Base-by-base conservation (phyloP, 2,888 invertebrate genomes). In the Chaetoderma sp. region DNA sequence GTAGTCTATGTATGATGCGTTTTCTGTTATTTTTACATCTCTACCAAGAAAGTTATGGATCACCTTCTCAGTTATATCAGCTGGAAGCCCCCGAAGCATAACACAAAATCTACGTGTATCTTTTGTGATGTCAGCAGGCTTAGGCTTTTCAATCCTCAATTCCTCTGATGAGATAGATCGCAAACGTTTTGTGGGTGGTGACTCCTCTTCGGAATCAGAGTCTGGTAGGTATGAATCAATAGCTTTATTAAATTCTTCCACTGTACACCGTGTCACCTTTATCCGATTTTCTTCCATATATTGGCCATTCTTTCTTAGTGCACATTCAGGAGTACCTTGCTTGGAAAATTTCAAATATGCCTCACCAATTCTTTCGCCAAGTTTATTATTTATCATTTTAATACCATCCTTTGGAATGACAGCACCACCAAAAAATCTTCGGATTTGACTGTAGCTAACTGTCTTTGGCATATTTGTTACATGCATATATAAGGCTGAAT, bases 31-130 rank as follows among this genome's bases (percentile, higher is more conserved):
- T 89, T 93, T 92, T 78, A 97, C 91, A 79, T 95, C 96, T 78
- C 91, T 91, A n/a, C n/a, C n/a, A 90, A 98, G 98, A 90, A 93
- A 98, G 87, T 93, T 93, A 72, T 95, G 92, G 88, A 99, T 95
- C 88, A 98, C 98, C 2, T 74, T 71, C 32, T 65, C 66, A 6
- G 69, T 75, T 13, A 75, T 72, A 58, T 73, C 72, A 44, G 65
- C 67, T n/a, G 52, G 28, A 52, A 52, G 32, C 16, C 32, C 52
- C 13, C 52, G 52, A n/a, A 52, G 2, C 4, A 52, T 10, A 23
- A 21, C 32, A 4, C 28, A 2, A 27, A 25, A 27, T 4, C 52
- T 28, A 10, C 39, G 39, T 16, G 27, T 52, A 18, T 25, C 13
- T 30, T 23, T 54, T 25, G n/a, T 32, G 33, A 13, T 25, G 21